A percentile compares a stretch with the other conserved stretches of the same genome.
Conservation (phyloP, 2,888 invertebrate genomes). For the Lepas anatifera region DNA sequence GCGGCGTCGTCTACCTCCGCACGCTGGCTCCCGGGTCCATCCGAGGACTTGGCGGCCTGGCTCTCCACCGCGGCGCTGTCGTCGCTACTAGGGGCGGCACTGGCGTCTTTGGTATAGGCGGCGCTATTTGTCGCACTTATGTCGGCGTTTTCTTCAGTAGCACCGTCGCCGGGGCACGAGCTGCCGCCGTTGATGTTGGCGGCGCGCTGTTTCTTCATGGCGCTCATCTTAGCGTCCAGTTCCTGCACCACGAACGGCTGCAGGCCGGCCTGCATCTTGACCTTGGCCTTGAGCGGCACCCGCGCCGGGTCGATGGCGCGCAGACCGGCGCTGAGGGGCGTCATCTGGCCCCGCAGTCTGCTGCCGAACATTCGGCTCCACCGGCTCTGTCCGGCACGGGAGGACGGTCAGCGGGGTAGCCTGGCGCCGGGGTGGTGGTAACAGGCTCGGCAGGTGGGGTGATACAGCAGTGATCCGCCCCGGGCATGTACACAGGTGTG, state of each 20-base stretch:
- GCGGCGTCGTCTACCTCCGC: no score
- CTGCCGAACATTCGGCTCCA: conserved; percentile 7
- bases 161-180: not conserved
- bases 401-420: no score
- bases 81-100: not conserved
- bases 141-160: not conserved
- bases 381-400: not conserved
- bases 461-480: no score
- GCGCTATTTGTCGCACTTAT: not conserved
- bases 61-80: not conserved
- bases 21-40: no score
- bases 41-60: no score
- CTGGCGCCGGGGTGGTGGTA: no score
- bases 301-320: not conserved
- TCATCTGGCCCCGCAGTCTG: not conserved
- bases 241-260: conserved; percentile 3
- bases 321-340: not conserved
- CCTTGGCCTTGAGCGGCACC: not conserved
- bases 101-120: not conserved
- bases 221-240: not conserved
- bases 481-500: no score
- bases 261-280: not conserved
- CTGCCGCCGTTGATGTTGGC: not conserved
- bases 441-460: no score
- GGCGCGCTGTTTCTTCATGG: not conserved